Evolutionary conservation across 2,888 invertebrate genomes (phyloP), one percentile per base, ranked within the genome.

Genomic region (Hemicrepidius hirtus): DNA sequence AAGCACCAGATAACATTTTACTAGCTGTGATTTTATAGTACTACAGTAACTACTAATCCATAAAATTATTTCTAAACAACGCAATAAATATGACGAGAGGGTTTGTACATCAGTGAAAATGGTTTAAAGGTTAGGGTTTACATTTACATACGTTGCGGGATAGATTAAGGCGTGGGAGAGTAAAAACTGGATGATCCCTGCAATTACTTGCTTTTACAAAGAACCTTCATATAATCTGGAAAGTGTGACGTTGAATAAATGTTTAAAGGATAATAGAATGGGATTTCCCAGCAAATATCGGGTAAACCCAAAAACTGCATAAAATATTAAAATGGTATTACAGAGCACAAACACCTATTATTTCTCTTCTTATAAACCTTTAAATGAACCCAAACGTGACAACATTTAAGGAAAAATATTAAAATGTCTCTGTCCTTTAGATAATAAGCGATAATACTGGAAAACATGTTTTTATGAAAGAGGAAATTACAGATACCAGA

Each of bases 201-300:
- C 71, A 71, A 71, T 71, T 67, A 71, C 71, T 71, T 71, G 65
- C 62, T 67, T 62, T 62, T 55, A 63, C 44, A 71, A 71, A 71
- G 71, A 67, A 67, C 50, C 41, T 62, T 44, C 21, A 32, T 35
- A 35, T 71, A 71, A 71, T 71, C 71, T 71, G 62, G 20, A 24
- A 55, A 67, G 67, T 71, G 71, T 71, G 71, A 62, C 55, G 62
- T 46, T 67, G 71, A 71, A 71, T 71, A 71, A 67, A 71, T 71
- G 71, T 67, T 67, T 46, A 62, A 67, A 55, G 20, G 35, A 37
- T 63, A 64, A 64, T 62, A 68, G 37, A 53, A 18, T 21, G 21
- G 60, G 12, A 60, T 40, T 60, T 46, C 13, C 44, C 5, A 13
- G 57, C 18, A 41, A 67, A 67, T 18, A 5, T 3, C 24, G 24